phyloP scores from a whole-genome alignment of 2,888 invertebrate genomes.

The Unio delphinus region DNA sequence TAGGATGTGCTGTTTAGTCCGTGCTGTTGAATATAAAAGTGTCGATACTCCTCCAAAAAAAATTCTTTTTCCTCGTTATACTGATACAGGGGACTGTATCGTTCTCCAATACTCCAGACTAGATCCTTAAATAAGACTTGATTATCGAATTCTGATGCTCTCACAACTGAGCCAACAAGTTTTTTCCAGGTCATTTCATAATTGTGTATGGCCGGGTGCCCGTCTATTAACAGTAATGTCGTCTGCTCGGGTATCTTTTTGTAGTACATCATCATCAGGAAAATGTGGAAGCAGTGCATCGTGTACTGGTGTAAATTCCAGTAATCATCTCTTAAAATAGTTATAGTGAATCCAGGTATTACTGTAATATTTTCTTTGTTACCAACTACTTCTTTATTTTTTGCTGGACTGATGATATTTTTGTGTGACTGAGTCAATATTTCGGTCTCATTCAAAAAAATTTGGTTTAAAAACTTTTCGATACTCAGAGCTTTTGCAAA shows the following conservation, averaged over 20 bases:
- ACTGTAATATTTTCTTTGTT: no score
- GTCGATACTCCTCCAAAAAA: constrained; percentile 50
- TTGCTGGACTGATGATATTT: no score
- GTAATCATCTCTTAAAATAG: constrained; percentile 43
- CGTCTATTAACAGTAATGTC: constrained; percentile 54
- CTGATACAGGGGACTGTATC: constrained; percentile 43
- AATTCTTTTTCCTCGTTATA: constrained; percentile 31
- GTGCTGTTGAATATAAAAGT: constrained; percentile 48
- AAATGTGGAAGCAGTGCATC: constrained; percentile 40
- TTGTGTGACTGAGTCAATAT: no score
- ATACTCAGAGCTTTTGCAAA: no score
- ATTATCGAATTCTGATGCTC: constrained; percentile 35
- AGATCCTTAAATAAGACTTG: constrained; percentile 33
- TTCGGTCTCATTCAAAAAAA: no score
- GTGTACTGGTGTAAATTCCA: constrained; percentile 46
- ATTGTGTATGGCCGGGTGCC: constrained; percentile 44
- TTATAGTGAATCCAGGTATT: constrained; percentile 14
- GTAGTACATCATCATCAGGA: constrained; percentile 33
- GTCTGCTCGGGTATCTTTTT: constrained; percentile 32
- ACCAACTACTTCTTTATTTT: no score
- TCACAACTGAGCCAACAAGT: constrained; percentile 43
- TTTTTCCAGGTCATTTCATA: constrained; percentile 51
- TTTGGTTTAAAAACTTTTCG: no score
- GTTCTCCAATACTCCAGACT: constrained; percentile 50
- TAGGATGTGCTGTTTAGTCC: constrained; percentile 8